Evolutionary conservation across 2,113 vertebrate genomes (phyloP).

Genomic region (Monopterus albus): DNA sequence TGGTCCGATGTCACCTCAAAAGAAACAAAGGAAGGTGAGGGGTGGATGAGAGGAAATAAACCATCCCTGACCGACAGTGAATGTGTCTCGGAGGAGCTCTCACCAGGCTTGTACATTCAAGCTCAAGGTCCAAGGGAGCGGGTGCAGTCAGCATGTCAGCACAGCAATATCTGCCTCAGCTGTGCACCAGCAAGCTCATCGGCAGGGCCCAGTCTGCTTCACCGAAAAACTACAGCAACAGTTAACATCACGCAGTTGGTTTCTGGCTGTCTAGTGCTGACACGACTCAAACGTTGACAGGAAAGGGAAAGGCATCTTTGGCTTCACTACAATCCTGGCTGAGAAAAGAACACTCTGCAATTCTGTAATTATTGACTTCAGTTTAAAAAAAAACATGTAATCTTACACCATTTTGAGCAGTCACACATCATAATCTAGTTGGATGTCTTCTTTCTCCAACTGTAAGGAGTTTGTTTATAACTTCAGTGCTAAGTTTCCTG

Average conservation of each 20-base stretch:
- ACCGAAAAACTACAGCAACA: slow-evolving; percentile 16
- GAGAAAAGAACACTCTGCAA: not conserved
- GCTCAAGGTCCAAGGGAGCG: slow-evolving; percentile 50
- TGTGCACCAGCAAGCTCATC: slow-evolving; percentile 22
- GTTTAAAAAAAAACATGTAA: no score
- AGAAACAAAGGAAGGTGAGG: slow-evolving; percentile 1
- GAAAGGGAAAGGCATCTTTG: not conserved
- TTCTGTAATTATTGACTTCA: not conserved
- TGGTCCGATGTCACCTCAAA: not conserved
- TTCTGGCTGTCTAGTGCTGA: not conserved
- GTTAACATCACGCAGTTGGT: not conserved
- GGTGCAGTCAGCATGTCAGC: slow-evolving; percentile 35
- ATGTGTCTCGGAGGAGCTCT: slow-evolving; percentile 31
- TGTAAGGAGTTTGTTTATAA: not conserved
- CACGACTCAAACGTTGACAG: not conserved
- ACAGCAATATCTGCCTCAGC: not conserved
- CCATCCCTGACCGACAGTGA: not conserved
- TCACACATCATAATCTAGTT: not conserved
- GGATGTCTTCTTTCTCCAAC: not conserved
- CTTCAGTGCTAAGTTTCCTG: not conserved
- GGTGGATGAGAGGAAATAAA: not conserved
- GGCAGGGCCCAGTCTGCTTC: not conserved
- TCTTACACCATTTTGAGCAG: no score
- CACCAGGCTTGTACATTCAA: slow-evolving; percentile 44
- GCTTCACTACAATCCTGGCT: not conserved